A percentile compares a stretch with the other conserved stretches of the same genome.
phyloP scores from a whole-genome alignment of 2,113 vertebrate genomes.

The Mastomys natalensis region DNA sequence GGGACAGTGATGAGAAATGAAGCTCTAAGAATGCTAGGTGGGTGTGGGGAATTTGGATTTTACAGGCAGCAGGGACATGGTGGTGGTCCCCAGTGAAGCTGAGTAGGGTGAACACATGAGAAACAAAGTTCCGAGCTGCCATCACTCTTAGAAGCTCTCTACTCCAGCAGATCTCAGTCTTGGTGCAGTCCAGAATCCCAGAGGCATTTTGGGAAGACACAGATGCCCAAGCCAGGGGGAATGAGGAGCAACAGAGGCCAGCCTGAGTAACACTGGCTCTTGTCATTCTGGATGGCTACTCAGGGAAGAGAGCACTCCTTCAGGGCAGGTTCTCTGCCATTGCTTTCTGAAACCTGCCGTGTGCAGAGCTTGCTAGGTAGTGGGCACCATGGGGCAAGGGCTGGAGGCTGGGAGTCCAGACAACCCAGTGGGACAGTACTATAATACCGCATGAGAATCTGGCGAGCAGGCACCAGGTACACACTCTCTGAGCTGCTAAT shows the following conservation, averaged over 20 bases:
- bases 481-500: neutral
- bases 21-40: neutral
- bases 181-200: neutral
- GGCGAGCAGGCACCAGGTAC: accelerated
- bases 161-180: neutral
- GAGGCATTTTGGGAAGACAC: neutral
- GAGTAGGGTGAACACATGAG: neutral
- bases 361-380: neutral
- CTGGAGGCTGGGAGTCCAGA: accelerated
- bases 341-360: neutral
- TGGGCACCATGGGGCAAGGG: neutral
- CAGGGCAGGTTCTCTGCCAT: neutral
- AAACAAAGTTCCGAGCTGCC: neutral
- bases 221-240: neutral
- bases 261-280: neutral
- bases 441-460: neutral
- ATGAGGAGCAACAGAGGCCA: neutral
- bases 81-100: neutral
- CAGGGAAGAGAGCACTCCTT: neutral
- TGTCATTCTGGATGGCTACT: neutral
- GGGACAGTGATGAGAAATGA: neutral
- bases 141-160: too few species aligned
- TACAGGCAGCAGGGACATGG: neutral
- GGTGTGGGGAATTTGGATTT: neutral
- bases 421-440: neutral